Evolutionary conservation across 2,113 vertebrate genomes (phyloP), one percentile per base, ranked within the genome.

Genomic region (Salvelinus sp.): DNA sequence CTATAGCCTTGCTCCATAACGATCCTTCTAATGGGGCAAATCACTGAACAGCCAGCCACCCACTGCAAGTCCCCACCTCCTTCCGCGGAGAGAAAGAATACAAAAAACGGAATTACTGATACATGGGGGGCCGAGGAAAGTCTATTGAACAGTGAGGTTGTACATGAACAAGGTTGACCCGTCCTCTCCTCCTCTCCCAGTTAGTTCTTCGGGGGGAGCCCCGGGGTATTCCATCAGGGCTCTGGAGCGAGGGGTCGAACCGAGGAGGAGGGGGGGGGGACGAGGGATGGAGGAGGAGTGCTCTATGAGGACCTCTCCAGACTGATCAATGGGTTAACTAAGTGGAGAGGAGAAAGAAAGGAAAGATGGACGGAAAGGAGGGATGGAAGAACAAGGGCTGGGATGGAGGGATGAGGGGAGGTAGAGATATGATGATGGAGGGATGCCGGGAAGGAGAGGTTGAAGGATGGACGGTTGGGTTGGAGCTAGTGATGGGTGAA

Each of bases 251-350:
- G 7, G 44, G 20, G 2, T 25, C 57, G n/a, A 20, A 64, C 28
- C 18, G 27, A 14, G 5, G 25, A n/a, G 22, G 44, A 48, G 10
- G 10, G 48, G 7, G 23, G 25, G 25, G 57, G 48, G 69, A 82
- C 70, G 57, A 75, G 76, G 65, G 28, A 67, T 14, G 70, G 22
- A 71, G 62, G 62, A 70, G 14, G 70, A 84, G 84, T 66, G 71
- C 76, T 78, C 81, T 69, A 82, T 71, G 74, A 81, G 80, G 79
- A 85, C 74, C 83, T 86, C 86, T 86, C 85, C 71, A 71, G 33
- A 76, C 77, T 86, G 85, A 93, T 93, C 92, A 92, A 92, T 88
- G 87, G 79, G 84, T 91, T 93, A 90, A 92, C 93, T 91, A 91
- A 92, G 90, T 85, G 79, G 72, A 89, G 76, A 88, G 78, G 65